Evolutionary conservation across 1,140 invertebrate genomes (phyloP).

Genomic region (Caenorhabditis brenneri): DNA sequence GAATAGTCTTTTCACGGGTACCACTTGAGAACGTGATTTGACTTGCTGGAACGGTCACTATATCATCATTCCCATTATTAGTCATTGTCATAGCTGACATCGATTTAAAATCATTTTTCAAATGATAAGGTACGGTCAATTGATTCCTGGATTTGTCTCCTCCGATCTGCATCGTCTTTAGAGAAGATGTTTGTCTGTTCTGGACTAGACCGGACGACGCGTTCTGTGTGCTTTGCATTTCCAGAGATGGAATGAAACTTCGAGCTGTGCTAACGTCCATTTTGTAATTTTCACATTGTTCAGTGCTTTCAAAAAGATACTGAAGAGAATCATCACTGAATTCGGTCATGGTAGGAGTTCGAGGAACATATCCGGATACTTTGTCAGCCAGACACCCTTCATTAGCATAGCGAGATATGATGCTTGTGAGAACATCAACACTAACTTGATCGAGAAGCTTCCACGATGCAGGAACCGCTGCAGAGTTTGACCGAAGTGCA

Average conservation of each 20-base stretch:
- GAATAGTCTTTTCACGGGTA: background rate
- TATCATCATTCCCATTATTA: background rate
- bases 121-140: background rate
- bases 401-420: background rate
- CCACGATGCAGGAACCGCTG: background rate
- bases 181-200: background rate
- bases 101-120: background rate
- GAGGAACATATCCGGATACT: background rate
- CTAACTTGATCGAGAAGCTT: background rate
- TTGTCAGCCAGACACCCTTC: background rate
- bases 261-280: background rate
- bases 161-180: background rate
- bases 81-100: constrained; percentile 2
- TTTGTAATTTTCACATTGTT: background rate
- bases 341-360: constrained; percentile 9
- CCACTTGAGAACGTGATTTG: background rate
- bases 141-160: background rate
- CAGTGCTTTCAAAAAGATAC: background rate
- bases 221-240: background rate
- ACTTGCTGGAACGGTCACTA: background rate
- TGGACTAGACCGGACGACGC: background rate
- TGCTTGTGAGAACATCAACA: background rate
- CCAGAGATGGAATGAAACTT: background rate
- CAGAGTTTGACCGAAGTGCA: background rate
- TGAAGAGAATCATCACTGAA: background rate